Base-by-base conservation (phyloP, 2,113 vertebrate species). In the Sitta europaea region DNA sequence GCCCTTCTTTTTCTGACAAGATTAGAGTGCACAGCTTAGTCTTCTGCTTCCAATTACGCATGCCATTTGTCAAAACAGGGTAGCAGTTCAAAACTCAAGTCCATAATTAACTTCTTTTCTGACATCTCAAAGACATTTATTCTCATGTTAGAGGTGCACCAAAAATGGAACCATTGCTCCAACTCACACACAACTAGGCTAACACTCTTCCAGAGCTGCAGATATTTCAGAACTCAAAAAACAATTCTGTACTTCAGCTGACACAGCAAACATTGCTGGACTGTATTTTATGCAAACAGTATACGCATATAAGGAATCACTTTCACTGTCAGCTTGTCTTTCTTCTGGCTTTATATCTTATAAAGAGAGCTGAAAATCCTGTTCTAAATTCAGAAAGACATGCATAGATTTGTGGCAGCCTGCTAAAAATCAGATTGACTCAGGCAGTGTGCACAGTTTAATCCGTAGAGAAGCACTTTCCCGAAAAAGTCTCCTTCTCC, bases 311-410 rank as follows among this genome's bases (percentile, higher is more conserved):
- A 90, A 92, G 78, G 85, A 79, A 85, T 75, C 47, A 63, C 21
- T 84, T 91, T 61, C 73, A 40, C 67, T 68, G 16, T 53, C 74
- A 90, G 58, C 25, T 42, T 90, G 58, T 65, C 54, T 61, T 78
- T 78, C 48, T 79, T 86, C 54, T 92, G 54, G 71, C 19, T 79
- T 93, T 94, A 90, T 68, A 62, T 94, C 90, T 90, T 93, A 79
- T 42, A 93, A 92, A 59, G 85, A 88, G 86, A 92, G 58, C n/a
- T 66, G 42, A 85, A 88, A 50, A 54, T 57, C 50, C 66, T 73
- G 54, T 35, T 93, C 71, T 90, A 95, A 96, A 94, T 45, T 82
- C 81, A 85, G 65, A 62, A 87, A 43, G 48, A 42, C 35, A 20
- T 1, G 6, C 70, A 68, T 4, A 73, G 71, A 83, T 90, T 79